Percentiles rank a stretch among this genome's conserved stretches.
These are phyloP conservation scores for Chlorospingus flavigularis DNA, from an alignment of 2,797 vertebrate species.

Conservation along the genomic window DNA sequence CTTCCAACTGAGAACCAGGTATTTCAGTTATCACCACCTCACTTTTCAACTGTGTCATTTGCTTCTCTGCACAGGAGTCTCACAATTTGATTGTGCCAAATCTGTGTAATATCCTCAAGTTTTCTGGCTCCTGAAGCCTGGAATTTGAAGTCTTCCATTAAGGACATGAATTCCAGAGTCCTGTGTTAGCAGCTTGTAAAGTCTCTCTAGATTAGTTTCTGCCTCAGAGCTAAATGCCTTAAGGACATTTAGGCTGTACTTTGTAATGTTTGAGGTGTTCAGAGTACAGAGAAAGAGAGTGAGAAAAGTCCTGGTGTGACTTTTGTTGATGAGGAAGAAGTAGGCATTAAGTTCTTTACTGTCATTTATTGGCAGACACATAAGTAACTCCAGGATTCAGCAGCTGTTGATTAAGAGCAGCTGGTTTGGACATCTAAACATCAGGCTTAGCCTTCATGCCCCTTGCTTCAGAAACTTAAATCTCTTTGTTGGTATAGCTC, in stretches of 20 bases:
- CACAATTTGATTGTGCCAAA: not conserved
- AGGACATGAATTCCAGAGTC: not conserved
- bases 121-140: not conserved
- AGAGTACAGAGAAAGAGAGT: not conserved
- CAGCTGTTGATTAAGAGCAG: not conserved
- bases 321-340: not conserved
- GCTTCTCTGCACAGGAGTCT: not conserved
- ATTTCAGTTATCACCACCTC: not conserved
- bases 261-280: not conserved
- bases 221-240: not conserved
- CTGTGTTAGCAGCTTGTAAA: not conserved
- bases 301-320: not conserved
- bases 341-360: not conserved
- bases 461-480: not conserved
- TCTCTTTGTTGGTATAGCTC: not conserved
- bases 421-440: not conserved
- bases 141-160: not conserved
- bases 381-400: not conserved
- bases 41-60: not conserved
- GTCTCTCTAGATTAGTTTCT: not conserved
- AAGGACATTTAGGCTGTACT: not conserved
- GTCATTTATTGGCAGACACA: not conserved
- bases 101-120: not conserved
- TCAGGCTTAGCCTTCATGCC: not conserved
- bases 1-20: not conserved